Conservation (phyloP, 2,797 vertebrate species). For the Poeciliopsis turneri region DNA sequence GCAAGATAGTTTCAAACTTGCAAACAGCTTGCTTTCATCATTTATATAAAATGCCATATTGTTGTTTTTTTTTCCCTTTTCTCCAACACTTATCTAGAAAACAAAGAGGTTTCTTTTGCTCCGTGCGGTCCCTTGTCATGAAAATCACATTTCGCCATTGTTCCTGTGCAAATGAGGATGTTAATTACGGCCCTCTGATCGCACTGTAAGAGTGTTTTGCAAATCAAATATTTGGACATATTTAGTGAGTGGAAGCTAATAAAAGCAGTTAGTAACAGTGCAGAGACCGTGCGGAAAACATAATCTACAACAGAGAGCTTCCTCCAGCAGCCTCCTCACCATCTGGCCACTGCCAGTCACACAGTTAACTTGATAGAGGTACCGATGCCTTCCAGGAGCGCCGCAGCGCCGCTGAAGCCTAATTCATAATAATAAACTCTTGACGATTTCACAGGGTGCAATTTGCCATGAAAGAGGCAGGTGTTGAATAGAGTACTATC, state of each 20-base stretch:
- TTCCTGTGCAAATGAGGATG: slow-evolving; percentile 18
- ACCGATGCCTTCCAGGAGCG: slow-evolving; percentile 57
- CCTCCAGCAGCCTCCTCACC: slow-evolving; percentile 59
- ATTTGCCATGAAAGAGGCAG: slow-evolving; percentile 67
- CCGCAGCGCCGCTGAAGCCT: slow-evolving; percentile 49
- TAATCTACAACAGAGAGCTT: slow-evolving; percentile 53
- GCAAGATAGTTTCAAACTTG: not conserved
- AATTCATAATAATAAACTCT: slow-evolving; percentile 74
- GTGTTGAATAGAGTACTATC: slow-evolving; percentile 58
- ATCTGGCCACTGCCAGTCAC: slow-evolving; percentile 66
- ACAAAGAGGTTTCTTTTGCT: not conserved
- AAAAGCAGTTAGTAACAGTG: slow-evolving; percentile 56
- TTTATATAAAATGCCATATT: not conserved
- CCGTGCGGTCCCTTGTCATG: not conserved
- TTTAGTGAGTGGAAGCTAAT: slow-evolving; percentile 40
- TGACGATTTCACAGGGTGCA: slow-evolving; percentile 65
- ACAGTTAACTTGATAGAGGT: slow-evolving; percentile 62
- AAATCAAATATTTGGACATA: slow-evolving; percentile 59
- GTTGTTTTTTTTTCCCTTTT: not conserved
- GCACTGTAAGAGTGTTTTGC: slow-evolving; percentile 31
- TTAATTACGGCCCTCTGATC: slow-evolving; percentile 34
- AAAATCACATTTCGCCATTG: slow-evolving; percentile 5
- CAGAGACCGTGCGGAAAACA: slow-evolving; percentile 48
- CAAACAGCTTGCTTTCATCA: not conserved
- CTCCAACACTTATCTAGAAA: not conserved